These are phyloP conservation scores for Calameuta idolon DNA, from an alignment of 2,888 invertebrate genomes.

Conservation along the genomic window DNA sequence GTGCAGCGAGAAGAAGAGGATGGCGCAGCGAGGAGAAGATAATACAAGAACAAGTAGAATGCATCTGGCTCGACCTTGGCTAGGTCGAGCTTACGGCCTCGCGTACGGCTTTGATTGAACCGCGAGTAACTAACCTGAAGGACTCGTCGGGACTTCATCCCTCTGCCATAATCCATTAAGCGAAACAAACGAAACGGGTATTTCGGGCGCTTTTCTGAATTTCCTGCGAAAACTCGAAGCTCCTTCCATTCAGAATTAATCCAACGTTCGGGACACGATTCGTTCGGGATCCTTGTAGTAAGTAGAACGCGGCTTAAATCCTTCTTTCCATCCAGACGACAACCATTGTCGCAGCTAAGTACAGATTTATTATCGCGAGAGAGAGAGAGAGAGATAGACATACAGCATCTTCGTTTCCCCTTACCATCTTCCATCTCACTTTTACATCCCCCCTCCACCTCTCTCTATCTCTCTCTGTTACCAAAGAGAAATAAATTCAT, in stretches of 20 bases:
- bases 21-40: conserved; percentile 40
- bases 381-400: conserved; percentile 20
- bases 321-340: conserved; percentile 50
- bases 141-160: background rate
- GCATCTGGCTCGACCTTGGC: conserved; percentile 62
- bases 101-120: conserved; percentile 59
- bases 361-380: conserved; percentile 58
- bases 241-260: conserved; percentile 50
- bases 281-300: conserved; percentile 52
- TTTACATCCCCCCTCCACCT: conserved; percentile 19
- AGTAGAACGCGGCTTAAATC: conserved; percentile 57
- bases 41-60: conserved; percentile 65
- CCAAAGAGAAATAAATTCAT: conserved; percentile 61
- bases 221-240: conserved; percentile 15
- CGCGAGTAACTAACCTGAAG: conserved; percentile 25
- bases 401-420: conserved; percentile 20
- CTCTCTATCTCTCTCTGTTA: conserved; percentile 32
- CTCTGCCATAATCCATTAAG: background rate
- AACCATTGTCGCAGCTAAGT: conserved; percentile 59
- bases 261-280: conserved; percentile 46
- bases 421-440: conserved; percentile 20
- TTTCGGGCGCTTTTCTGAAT: background rate
- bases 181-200: background rate
- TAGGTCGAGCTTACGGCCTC: conserved; percentile 61
- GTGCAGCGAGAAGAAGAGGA: background rate